Evolutionary conservation across 1,140 invertebrate genomes (phyloP).

Genomic region (Hestina assimilis): DNA sequence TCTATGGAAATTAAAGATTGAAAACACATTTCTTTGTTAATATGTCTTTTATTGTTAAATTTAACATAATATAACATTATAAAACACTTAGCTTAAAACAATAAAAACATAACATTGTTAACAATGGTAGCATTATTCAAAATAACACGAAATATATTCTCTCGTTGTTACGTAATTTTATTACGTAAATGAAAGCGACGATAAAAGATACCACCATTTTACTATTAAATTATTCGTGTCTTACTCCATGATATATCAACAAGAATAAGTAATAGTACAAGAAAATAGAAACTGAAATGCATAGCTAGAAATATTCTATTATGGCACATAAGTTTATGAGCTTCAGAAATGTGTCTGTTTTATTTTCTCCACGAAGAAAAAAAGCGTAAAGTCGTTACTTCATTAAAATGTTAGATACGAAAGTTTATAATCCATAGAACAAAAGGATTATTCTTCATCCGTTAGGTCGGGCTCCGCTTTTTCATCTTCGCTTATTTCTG

Average conservation of each 20-base stretch:
- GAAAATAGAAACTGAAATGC: slow-evolving; percentile 34
- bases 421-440: neutral
- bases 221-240: slow-evolving; percentile 55
- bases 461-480: slow-evolving; percentile 74
- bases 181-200: slow-evolving; percentile 61
- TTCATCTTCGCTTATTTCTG: slow-evolving; percentile 70
- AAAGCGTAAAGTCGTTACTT: neutral
- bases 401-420: slow-evolving; percentile 7
- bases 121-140: slow-evolving; percentile 48
- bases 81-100: slow-evolving; percentile 60
- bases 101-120: slow-evolving; percentile 55
- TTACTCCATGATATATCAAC: slow-evolving; percentile 22
- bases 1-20: neutral
- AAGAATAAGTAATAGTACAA: slow-evolving; percentile 46
- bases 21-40: slow-evolving; percentile 40
- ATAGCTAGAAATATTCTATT: slow-evolving; percentile 26
- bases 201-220: slow-evolving; percentile 27
- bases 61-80: slow-evolving; percentile 71
- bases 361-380: neutral
- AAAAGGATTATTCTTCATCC: slow-evolving; percentile 72
- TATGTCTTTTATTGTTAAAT: slow-evolving; percentile 76
- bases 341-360: too few species aligned
- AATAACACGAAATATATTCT: slow-evolving; percentile 28
- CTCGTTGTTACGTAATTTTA: slow-evolving; percentile 57
- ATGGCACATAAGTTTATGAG: slow-evolving; percentile 3